Conservation (phyloP, 2,113 vertebrate genomes). For the Brachypteracias leptosomus region DNA sequence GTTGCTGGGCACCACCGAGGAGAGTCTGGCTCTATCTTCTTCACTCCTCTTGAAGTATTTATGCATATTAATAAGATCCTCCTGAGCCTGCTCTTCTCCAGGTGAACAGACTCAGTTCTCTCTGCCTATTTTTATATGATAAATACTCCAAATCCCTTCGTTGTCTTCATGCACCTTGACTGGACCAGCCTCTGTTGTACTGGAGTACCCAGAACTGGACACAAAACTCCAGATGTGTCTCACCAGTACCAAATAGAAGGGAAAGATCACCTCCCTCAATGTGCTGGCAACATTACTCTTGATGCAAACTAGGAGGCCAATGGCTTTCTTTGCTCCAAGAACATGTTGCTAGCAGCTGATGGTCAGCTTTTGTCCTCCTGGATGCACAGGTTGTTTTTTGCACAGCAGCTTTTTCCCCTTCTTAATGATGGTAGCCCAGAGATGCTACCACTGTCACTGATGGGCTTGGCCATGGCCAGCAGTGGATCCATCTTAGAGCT, state of each 20-base stretch:
- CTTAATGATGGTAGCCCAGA: not conserved
- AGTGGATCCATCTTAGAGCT: not conserved
- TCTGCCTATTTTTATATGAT: not conserved
- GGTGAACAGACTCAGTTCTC: not conserved
- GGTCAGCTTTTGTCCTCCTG: not conserved
- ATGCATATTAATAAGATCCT: not conserved
- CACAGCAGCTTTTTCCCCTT: not conserved
- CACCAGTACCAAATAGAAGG: not conserved
- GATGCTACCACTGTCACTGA: not conserved
- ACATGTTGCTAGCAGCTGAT: not conserved
- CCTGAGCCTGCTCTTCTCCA: not conserved
- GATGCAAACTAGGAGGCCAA: not conserved
- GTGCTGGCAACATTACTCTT: not conserved
- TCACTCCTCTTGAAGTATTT: not conserved
- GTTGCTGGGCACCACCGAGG: not conserved
- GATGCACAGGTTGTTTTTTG: not conserved
- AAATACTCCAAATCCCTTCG: not conserved
- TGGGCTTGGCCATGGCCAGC: not conserved
- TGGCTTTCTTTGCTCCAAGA: not conserved
- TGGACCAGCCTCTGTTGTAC: not conserved
- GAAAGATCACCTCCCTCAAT: not conserved
- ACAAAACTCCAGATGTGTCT: not conserved
- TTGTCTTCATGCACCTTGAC: not conserved
- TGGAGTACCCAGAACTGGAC: no score
- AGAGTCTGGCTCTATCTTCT: not conserved